phyloP scores from a whole-genome alignment of 2,888 invertebrate species.

The Scaptomyza cyrtandrae region DNA sequence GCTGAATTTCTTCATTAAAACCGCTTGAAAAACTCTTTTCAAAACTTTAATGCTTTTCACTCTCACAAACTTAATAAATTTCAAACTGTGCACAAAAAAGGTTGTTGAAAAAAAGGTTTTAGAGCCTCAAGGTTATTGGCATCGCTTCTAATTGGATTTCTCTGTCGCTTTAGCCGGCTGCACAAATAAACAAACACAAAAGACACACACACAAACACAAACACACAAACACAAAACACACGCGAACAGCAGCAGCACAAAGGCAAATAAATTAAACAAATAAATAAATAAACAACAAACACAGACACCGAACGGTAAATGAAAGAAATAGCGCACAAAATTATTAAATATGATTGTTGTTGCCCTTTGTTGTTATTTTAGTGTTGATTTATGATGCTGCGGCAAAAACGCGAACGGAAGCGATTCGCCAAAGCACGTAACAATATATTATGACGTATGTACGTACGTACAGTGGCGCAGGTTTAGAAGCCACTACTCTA shows the following conservation, averaged over 20 bases:
- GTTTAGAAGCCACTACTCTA: conserved; percentile 53
- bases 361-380: conserved; percentile 46
- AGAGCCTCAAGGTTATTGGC: conserved; percentile 20
- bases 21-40: no score
- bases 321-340: conserved; percentile 46
- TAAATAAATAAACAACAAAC: conserved; percentile 26
- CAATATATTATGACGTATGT: conserved; percentile 59
- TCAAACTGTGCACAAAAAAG: conserved; percentile 18
- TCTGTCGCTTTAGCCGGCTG: conserved; percentile 53
- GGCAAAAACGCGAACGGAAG: conserved; percentile 70
- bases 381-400: conserved; percentile 78
- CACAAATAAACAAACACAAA: conserved; percentile 58
- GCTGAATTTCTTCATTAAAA: no score
- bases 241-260: conserved; percentile 19
- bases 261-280: conserved; percentile 56
- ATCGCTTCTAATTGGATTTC: conserved; percentile 54
- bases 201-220: conserved; percentile 18
- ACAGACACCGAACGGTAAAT: conserved; percentile 4
- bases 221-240: conserved; percentile 10
- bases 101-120: background rate
- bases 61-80: conserved; percentile 4
- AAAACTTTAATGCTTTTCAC: background rate
- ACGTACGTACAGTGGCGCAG: conserved; percentile 25
- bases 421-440: conserved; percentile 53
- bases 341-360: conserved; percentile 65